Base-by-base conservation (phyloP, 2,797 vertebrate species). In the Zonotrichia albicollis region DNA sequence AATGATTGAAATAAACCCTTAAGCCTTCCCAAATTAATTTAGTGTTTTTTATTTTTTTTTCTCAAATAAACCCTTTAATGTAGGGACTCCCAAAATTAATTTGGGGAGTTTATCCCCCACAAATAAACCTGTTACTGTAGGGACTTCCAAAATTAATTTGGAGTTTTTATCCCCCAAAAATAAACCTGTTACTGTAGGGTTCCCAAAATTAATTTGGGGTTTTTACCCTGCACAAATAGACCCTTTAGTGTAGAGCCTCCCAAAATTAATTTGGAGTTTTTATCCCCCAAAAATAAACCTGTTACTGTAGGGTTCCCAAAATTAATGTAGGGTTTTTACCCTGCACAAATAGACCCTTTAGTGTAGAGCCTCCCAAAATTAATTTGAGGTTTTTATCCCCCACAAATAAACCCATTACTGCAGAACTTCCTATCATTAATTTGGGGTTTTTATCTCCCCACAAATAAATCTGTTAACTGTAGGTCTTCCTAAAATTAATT, bases 291-390 rank as follows among this genome's bases (percentile, higher is more conserved):
- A 34, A 34, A 34, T 23, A 46, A 11, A 38, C 38, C 43, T 3
- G 6, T 58, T 60, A 48, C 3, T 21, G 43, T 45, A 43, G 18
- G 18, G 43, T 5, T 21, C 19, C 43, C 20, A 20, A 27, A 16
- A 32, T 51, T 11, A 11, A 65, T 42, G 50, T 1, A 19, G 20
- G 16, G 8, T 2, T 48, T 50, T 26, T 34, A 38, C 8, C 13
- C 20, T 6, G 20, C 46, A 26, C 8, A 40, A 55, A 57, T 23
- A 36, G 61, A 36, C 29, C 40, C 17, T 6, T 77, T 42, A 17
- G 3, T n/a, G 19, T 2, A 26, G 6, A 1, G 1, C 18, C 2
- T 40, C 30, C 36, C 36, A 14, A 14, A 18, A 51, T n/a, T 10
- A 64, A 22, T 22, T 32, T 43, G 29, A 29, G 11, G 29, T 3